Conservation (phyloP, 2,888 invertebrate genomes). For the Brenthis hecate region DNA sequence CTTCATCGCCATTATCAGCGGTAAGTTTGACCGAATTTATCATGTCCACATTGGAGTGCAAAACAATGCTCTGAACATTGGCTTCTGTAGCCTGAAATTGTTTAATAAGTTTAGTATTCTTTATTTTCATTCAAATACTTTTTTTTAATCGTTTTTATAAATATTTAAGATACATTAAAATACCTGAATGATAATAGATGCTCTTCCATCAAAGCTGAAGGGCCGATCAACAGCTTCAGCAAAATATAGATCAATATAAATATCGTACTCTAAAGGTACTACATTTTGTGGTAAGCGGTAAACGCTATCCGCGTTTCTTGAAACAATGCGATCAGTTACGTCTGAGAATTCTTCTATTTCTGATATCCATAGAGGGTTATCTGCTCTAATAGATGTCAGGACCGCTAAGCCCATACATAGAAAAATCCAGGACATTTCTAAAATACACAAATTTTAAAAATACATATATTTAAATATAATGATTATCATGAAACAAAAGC, state of each 20-base stretch:
- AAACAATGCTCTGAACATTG: constrained; percentile 63
- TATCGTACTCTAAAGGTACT: constrained; percentile 67
- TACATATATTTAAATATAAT: too few relatives aligned
- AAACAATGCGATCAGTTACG: constrained; percentile 3
- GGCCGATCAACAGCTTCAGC: constrained; percentile 60
- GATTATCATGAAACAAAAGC: too few relatives aligned
- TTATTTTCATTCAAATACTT: not conserved
- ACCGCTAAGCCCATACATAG: constrained; percentile 52
- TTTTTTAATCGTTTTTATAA: not conserved
- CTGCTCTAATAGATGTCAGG: constrained; percentile 49
- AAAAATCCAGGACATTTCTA: constrained; percentile 55
- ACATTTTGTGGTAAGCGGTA: constrained; percentile 68
- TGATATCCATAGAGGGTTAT: constrained; percentile 58
- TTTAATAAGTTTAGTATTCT: not conserved
- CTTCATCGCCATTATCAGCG: constrained; percentile 41
- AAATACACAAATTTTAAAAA: constrained; percentile 21
- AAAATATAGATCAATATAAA: constrained; percentile 68
- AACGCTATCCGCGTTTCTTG: constrained; percentile 49
- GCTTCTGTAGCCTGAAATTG: constrained; percentile 56
- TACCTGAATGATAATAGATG: constrained; percentile 64
- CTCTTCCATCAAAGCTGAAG: constrained; percentile 67
- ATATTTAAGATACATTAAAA: constrained; percentile 47
- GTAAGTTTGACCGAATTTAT: constrained; percentile 51
- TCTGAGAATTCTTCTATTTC: constrained; percentile 54
- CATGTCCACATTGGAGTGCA: constrained; percentile 77